These are phyloP conservation scores for Xiphophorus hellerii DNA, from an alignment of 2,113 vertebrate species.

Conservation along the genomic window DNA sequence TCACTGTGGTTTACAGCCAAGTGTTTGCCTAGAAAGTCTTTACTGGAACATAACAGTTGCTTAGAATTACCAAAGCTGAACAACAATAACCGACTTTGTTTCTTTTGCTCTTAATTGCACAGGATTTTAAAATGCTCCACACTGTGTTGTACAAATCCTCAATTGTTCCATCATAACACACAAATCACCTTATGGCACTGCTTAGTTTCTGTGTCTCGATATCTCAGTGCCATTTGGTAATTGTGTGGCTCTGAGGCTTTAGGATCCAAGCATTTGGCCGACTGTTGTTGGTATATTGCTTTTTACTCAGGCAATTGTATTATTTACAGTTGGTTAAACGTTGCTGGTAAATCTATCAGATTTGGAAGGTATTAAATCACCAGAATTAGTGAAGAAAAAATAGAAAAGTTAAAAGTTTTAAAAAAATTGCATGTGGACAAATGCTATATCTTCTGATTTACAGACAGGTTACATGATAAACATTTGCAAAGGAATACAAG, in stretches of 20 bases:
- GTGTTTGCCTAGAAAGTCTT: conserved; percentile 35
- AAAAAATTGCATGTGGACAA: too few relatives aligned
- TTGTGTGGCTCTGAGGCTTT: conserved; percentile 26
- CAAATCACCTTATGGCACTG: conserved; percentile 13
- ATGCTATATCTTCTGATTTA: too few relatives aligned
- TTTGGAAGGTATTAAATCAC: background rate
- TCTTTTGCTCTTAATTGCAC: conserved; percentile 23
- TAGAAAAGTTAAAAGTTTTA: background rate
- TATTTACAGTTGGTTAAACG: background rate
- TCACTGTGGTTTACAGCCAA: conserved; percentile 51
- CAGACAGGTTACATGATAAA: too few relatives aligned
- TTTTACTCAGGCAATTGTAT: background rate
- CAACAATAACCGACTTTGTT: conserved; percentile 29
- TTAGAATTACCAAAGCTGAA: conserved; percentile 36
- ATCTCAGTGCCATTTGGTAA: conserved; percentile 12
- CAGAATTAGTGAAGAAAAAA: background rate
- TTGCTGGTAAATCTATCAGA: background rate
- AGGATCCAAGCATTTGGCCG: conserved; percentile 23
- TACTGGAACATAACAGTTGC: conserved; percentile 39
- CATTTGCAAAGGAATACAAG: background rate
- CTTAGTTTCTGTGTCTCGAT: conserved; percentile 33
- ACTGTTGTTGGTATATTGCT: conserved; percentile 34
- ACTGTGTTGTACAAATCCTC: conserved; percentile 21
- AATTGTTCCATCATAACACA: background rate
- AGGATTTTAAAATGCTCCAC: conserved; percentile 3